Percentiles rank a stretch among this genome's conserved stretches.
phyloP scores from a whole-genome alignment of 2,797 vertebrate species.

The Cuculus canorus region DNA sequence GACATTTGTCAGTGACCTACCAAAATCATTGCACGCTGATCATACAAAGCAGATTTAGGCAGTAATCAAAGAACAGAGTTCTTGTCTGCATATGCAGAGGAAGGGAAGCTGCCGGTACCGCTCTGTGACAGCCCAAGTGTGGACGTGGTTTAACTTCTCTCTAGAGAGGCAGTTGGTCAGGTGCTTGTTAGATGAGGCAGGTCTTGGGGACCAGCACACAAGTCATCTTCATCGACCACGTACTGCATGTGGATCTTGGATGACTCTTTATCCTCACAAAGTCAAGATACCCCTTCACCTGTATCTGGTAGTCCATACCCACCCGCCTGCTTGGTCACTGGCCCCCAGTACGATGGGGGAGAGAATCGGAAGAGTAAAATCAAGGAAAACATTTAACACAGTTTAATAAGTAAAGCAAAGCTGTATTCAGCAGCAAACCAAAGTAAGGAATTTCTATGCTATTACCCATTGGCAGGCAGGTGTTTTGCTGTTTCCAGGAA shows the following conservation, averaged over 20 bases:
- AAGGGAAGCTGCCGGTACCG: background rate
- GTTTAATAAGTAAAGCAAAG: background rate
- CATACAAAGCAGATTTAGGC: conserved; percentile 30
- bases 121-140: conserved; percentile 6
- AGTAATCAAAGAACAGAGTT: background rate
- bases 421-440: background rate
- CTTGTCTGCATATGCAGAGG: background rate
- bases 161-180: background rate
- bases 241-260: background rate
- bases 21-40: conserved; percentile 36
- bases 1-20: conserved; percentile 37
- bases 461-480: background rate
- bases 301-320: background rate
- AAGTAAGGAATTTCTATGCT: background rate
- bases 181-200: background rate
- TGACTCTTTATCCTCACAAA: background rate
- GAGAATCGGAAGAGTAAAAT: background rate
- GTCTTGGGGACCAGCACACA: background rate
- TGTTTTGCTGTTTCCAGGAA: background rate
- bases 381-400: background rate
- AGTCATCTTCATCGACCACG: background rate
- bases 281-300: background rate
- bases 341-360: no score
- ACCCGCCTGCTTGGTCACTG: background rate
- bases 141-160: background rate